These are phyloP conservation scores for Serripes groenlandicus DNA, from an alignment of 2,888 invertebrate species.

Conservation along the genomic window DNA sequence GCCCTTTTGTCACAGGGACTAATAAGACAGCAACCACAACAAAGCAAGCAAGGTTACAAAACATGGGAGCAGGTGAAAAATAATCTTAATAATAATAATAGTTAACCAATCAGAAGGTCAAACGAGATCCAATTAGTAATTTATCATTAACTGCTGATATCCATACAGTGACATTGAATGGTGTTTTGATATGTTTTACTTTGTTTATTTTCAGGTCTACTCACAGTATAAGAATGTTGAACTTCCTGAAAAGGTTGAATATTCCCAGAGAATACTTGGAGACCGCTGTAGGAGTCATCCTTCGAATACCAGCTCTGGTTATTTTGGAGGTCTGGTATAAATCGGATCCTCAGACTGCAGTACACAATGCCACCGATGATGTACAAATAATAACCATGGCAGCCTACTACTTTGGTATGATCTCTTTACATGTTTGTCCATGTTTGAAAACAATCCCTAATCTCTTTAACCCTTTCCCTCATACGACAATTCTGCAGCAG, in stretches of 20 bases:
- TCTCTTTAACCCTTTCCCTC: background rate
- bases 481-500: background rate
- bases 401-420: constrained; percentile 85
- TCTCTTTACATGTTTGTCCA: no score
- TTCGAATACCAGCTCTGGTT: constrained; percentile 87
- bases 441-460: no score
- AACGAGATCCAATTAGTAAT: no score
- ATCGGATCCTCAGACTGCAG: constrained; percentile 73
- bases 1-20: no score
- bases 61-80: no score
- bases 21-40: no score
- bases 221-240: background rate
- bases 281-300: constrained; percentile 84
- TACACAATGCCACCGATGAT: constrained; percentile 74
- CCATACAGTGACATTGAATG: no score
- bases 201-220: background rate
- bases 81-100: no score
- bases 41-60: no score
- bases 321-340: constrained; percentile 87
- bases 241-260: background rate
- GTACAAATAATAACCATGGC: constrained; percentile 81
- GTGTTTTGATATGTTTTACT: no score
- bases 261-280: constrained; percentile 71
- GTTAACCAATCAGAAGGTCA: no score
- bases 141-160: no score